Evolutionary conservation across 2,888 invertebrate genomes (phyloP).

Genomic region (Clivina fossor): DNA sequence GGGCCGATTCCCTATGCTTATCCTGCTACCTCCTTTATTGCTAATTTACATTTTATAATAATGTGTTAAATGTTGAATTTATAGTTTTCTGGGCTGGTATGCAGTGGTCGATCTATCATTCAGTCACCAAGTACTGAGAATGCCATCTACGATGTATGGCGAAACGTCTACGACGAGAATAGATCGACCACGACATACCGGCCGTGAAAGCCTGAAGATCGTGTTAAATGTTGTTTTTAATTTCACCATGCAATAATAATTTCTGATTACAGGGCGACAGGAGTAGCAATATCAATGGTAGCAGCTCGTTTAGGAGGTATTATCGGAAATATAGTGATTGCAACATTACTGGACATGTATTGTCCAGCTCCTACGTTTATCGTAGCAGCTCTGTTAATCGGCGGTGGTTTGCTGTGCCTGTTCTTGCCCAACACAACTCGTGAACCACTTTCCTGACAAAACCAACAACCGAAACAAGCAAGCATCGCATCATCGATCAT

Average conservation of each 20-base stretch:
- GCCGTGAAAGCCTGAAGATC: too few species aligned
- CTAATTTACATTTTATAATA: too few species aligned
- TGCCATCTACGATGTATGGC: too few species aligned
- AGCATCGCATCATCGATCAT: conserved; percentile 3
- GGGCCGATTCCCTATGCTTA: too few species aligned
- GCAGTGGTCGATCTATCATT: too few species aligned
- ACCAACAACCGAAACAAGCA: not conserved
- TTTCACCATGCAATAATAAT: not conserved
- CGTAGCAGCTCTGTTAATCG: conserved; percentile 79
- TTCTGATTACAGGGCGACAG: conserved; percentile 74
- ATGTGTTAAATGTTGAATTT: too few species aligned
- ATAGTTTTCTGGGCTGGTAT: too few species aligned
- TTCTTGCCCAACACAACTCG: conserved; percentile 88
- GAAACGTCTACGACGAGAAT: too few species aligned
- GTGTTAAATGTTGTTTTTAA: not conserved
- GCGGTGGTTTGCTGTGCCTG: conserved; percentile 86
- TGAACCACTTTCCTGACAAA: conserved; percentile 60
- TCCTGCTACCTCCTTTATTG: too few species aligned
- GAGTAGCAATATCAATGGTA: conserved; percentile 88
- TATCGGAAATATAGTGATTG: conserved; percentile 85
- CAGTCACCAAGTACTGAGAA: too few species aligned
- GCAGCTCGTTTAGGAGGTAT: conserved; percentile 89
- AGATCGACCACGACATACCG: too few species aligned
- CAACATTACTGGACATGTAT: conserved; percentile 80
- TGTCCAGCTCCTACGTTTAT: conserved; percentile 93